phyloP scores from a whole-genome alignment of 1,140 invertebrate genomes.

The Chrysoperla carnea region DNA sequence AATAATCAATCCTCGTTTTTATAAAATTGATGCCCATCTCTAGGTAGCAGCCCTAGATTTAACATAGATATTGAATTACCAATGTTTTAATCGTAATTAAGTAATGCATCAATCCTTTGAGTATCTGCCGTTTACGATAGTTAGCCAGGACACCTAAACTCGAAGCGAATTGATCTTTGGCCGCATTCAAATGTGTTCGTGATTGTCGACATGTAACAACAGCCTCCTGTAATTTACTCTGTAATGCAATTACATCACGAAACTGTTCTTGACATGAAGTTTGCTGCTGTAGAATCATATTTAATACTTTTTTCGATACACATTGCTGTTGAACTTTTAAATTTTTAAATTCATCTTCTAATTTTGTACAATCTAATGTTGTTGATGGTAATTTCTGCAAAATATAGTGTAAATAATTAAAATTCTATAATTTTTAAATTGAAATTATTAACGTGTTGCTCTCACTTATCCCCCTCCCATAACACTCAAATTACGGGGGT shows the following conservation, averaged over 20 bases:
- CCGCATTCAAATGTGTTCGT: constrained; percentile 48
- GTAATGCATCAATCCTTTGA: constrained; percentile 57
- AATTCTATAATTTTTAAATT: too few relatives aligned
- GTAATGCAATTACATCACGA: constrained; percentile 56
- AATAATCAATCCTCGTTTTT: too few relatives aligned
- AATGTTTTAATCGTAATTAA: constrained; percentile 68
- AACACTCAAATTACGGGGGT: too few relatives aligned
- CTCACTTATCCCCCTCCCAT: too few relatives aligned
- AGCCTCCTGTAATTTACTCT: constrained; percentile 51
- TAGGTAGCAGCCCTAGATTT: neutral
- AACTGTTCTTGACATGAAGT: constrained; percentile 71
- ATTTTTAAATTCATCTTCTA: constrained; percentile 43
- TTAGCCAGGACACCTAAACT: constrained; percentile 76
- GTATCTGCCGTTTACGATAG: constrained; percentile 67
- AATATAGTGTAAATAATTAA: too few relatives aligned
- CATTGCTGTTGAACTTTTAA: constrained; percentile 61
- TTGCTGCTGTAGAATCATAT: constrained; percentile 80
- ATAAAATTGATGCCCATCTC: too few relatives aligned
- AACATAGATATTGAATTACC: constrained; percentile 23
- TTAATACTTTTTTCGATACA: constrained; percentile 79
- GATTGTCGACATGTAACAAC: constrained; percentile 51
- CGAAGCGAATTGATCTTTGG: constrained; percentile 65
- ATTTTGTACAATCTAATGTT: constrained; percentile 40
- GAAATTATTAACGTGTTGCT: too few relatives aligned
- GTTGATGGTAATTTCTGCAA: constrained; percentile 39